A percentile compares a stretch with the other conserved stretches of the same genome.
phyloP scores from a whole-genome alignment of 53 echinoderm and acorn worm genomes.

The Henricia sp. region DNA sequence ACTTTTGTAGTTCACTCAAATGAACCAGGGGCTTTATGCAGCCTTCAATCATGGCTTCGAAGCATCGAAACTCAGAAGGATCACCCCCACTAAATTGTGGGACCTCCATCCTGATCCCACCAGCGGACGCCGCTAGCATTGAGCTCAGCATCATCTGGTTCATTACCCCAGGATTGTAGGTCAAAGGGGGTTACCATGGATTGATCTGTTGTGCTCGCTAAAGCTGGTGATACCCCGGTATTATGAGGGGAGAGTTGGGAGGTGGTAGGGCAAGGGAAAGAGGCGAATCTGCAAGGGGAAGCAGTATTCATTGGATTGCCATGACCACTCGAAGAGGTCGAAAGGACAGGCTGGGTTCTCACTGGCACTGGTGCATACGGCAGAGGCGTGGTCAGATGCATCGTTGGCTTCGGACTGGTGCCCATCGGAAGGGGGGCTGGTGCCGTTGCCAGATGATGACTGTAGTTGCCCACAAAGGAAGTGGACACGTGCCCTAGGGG shows the following conservation, averaged over 20 bases:
- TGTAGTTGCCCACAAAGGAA: background rate
- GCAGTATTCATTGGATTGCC: background rate
- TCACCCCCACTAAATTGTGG: slow-evolving; percentile 15
- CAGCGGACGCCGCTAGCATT: slow-evolving; percentile 18
- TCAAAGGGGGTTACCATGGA: background rate
- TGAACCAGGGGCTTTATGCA: slow-evolving; percentile 19
- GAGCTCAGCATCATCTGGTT: slow-evolving; percentile 26
- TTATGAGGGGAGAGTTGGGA: too few species aligned
- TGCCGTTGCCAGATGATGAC: background rate
- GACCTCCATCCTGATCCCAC: slow-evolving; percentile 1
- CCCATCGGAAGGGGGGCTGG: slow-evolving; percentile 1
- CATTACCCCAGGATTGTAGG: background rate
- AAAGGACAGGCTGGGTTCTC: background rate
- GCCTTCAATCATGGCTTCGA: slow-evolving; percentile 30
- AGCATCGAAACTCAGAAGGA: slow-evolving; percentile 18
- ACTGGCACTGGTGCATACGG: slow-evolving; percentile 13
- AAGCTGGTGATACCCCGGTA: too few species aligned
- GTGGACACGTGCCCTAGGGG: background rate
- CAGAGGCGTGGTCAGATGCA: background rate
- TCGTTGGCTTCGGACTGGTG: background rate
- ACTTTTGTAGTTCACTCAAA: slow-evolving; percentile 15
- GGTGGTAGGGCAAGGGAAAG: background rate
- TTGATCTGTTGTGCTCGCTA: too few species aligned
- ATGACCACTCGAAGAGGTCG: background rate
- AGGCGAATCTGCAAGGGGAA: background rate